Evolutionary conservation across 2,888 invertebrate genomes (phyloP).

Genomic region (Heteromyza rotundicornis): DNA sequence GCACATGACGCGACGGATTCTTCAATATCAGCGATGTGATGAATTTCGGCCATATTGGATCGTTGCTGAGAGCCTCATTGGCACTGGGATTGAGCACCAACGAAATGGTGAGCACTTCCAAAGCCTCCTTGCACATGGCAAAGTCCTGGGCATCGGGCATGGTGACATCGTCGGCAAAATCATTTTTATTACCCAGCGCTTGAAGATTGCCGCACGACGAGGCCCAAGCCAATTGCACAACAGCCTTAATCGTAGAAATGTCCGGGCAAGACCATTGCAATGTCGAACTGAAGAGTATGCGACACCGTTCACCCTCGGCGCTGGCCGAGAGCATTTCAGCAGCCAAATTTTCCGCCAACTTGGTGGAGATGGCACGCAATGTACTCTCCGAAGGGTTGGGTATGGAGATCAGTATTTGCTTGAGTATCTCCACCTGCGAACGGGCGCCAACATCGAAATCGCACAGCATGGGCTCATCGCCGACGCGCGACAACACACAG

Average conservation of each 20-base stretch:
- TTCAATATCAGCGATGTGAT: conserved; percentile 86
- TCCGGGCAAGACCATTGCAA: conserved; percentile 76
- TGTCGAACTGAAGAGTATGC: conserved; percentile 66
- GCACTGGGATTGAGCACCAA: conserved; percentile 89
- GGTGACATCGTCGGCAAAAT: conserved; percentile 62
- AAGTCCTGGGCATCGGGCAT: conserved; percentile 72
- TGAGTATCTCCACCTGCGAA: conserved; percentile 69
- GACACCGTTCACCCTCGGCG: conserved; percentile 64
- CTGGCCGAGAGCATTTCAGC: conserved; percentile 69
- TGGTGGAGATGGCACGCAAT: conserved; percentile 81
- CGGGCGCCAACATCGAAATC: conserved; percentile 63
- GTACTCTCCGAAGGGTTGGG: conserved; percentile 88
- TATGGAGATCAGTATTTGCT: conserved; percentile 79
- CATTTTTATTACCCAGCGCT: conserved; percentile 69
- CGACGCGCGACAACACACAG: conserved; percentile 73
- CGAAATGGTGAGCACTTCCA: conserved; percentile 90
- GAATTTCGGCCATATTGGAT: conserved; percentile 86
- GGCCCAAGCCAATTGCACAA: conserved; percentile 81
- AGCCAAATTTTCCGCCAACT: conserved; percentile 81
- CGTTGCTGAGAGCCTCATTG: conserved; percentile 80
- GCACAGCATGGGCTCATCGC: conserved; percentile 66
- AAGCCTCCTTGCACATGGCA: conserved; percentile 85
- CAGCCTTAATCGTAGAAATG: conserved; percentile 73
- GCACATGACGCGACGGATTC: conserved; percentile 75
- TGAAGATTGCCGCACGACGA: conserved; percentile 77